Conservation (phyloP, 1,140 invertebrate species). For the Drosophila nannoptera region DNA sequence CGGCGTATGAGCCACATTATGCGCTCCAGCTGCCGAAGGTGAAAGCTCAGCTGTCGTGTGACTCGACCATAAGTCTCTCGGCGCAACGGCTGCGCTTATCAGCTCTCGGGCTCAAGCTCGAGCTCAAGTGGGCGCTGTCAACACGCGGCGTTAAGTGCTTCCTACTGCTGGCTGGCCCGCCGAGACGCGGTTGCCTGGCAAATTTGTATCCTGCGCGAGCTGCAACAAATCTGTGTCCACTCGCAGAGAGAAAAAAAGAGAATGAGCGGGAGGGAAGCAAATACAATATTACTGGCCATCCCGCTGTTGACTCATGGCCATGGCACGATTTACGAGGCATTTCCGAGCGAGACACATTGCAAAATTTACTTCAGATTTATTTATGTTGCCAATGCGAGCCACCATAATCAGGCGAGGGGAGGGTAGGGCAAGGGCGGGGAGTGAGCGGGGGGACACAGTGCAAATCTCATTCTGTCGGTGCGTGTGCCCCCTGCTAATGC, state of each 20-base stretch:
- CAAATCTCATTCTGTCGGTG: constrained; percentile 2
- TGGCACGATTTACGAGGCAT: constrained; percentile 75
- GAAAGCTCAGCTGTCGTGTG: constrained; percentile 64
- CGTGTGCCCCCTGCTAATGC: constrained; percentile 33
- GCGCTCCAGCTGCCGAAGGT: constrained; percentile 47
- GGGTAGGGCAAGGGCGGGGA: no score
- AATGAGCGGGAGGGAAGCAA: constrained; percentile 16
- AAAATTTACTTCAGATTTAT: constrained; percentile 79
- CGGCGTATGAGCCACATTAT: constrained; percentile 73
- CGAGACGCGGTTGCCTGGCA: constrained; percentile 33
- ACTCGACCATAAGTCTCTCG: constrained; percentile 31
- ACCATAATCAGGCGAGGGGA: constrained; percentile 37
- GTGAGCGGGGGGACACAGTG: neutral
- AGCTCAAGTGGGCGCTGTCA: constrained; percentile 60
- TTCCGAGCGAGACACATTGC: constrained; percentile 77
- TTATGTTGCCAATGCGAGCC: constrained; percentile 61
- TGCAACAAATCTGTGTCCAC: constrained; percentile 71
- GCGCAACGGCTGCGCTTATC: constrained; percentile 48
- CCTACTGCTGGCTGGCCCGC: constrained; percentile 34
- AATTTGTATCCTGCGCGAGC: constrained; percentile 69
- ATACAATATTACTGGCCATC: constrained; percentile 60
- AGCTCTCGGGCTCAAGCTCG: constrained; percentile 48
- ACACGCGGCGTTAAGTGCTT: constrained; percentile 73
- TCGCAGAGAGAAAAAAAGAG: neutral
- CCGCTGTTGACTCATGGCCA: constrained; percentile 67